Evolutionary conservation across 2,797 vertebrate genomes (phyloP).

Genomic region (Lateolabrax maculatus): DNA sequence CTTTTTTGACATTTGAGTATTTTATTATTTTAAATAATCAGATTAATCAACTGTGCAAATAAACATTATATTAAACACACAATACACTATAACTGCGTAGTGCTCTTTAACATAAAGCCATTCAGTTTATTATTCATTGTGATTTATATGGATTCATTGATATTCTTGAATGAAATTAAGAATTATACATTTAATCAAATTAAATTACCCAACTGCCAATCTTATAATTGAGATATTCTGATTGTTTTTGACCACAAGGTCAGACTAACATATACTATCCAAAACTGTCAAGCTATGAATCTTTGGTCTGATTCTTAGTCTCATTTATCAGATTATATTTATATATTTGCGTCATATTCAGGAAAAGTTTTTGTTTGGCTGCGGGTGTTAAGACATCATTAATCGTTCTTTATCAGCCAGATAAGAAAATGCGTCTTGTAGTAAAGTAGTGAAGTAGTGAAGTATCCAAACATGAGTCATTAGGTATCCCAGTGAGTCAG

Average conservation of each 20-base stretch:
- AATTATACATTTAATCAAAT: conserved; percentile 7
- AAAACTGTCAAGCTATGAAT: background rate
- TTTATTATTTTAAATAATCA: background rate
- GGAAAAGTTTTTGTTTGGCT: background rate
- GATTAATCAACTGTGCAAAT: background rate
- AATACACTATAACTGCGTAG: background rate
- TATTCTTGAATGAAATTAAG: background rate
- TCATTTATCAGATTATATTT: background rate
- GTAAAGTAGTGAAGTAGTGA: background rate
- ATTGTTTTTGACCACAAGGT: conserved; percentile 37
- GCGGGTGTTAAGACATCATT: background rate
- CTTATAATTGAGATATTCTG: conserved; percentile 36
- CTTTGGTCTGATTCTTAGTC: background rate
- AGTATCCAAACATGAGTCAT: conserved; percentile 15
- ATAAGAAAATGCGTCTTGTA: conserved; percentile 1
- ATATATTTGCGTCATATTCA: background rate
- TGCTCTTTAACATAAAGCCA: background rate
- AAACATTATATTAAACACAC: background rate
- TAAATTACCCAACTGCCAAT: conserved; percentile 8
- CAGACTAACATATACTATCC: background rate
- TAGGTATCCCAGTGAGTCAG: conserved; percentile 18
- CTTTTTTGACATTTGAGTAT: background rate
- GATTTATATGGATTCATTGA: conserved; percentile 31
- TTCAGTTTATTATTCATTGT: background rate
- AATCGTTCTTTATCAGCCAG: background rate